Evolutionary conservation across 2,888 invertebrate genomes (phyloP), one percentile per base, ranked within the genome.

Genomic region (Sminthurinus aureus): DNA sequence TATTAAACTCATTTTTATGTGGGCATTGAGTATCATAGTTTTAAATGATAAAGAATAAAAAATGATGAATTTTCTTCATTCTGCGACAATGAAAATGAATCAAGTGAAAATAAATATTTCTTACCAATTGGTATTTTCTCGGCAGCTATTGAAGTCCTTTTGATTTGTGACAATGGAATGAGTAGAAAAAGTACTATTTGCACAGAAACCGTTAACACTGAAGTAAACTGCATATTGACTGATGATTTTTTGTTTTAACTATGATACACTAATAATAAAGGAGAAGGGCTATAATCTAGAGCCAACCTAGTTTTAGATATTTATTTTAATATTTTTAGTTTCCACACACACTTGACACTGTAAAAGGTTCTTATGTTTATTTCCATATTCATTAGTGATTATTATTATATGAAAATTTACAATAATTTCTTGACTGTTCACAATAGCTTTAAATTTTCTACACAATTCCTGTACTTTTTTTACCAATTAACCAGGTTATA

Each of bases 101-200:
- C 64, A 78, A 38, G 3, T 38, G 82, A 75, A 82, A 67, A 50
- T 11, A 1, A 79, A 22, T n/a, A 15, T 22, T 12, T 24, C 79
- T 83, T 71, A 83, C 83, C 83, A 74, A 83, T 83, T 11, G 78
- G 66, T 26, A 83, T 64, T 74, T 73, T 78, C 50, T 83, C 83
- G 18, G 83, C 58, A 0, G 83, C 74, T 38, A 38, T 38, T 50
- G 83, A 71, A 12, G 79, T 74, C 58, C 79, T 11, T 22, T 38
- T 26, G 15, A 79, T 74, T 74, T 79, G 71, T 52, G 66, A 11
- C 22, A 79, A 71, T 18, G 74, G 79, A 66, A 83, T 38, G 8
- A 73, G n/a, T 11, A 83, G 71, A 24, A 83, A 20, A 20, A 83
- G 79, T 12, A 73, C 79, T 73, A 73, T 81, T 66, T 83, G 73